A percentile compares a stretch with the other conserved stretches of the same genome.
phyloP scores from a whole-genome alignment of 2,888 invertebrate genomes.

The Ceriagrion tenellum region DNA sequence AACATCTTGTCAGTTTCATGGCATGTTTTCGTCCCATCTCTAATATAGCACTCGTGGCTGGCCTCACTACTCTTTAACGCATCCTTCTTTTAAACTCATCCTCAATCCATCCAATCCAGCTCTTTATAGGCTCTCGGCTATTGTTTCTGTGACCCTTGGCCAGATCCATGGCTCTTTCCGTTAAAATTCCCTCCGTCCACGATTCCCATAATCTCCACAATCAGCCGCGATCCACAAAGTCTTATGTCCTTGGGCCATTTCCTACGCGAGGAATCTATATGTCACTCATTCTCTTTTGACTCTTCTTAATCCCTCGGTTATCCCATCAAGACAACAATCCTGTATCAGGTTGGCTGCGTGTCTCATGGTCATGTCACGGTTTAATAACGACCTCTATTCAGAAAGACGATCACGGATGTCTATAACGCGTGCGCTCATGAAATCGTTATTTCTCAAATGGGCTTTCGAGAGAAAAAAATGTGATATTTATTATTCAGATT shows the following conservation, averaged over 20 bases:
- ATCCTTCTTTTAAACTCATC: background rate
- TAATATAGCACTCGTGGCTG: background rate
- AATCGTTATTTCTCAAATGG: no score
- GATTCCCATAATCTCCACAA: background rate
- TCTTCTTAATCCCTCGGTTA: background rate
- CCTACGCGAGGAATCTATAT: background rate
- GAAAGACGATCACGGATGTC: no score
- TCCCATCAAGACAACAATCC: no score
- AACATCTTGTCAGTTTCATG: background rate
- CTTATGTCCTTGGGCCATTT: background rate
- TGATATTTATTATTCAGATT: no score
- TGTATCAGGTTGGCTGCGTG: no score
- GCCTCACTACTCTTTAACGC: background rate
- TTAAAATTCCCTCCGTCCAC: background rate
- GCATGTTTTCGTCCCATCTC: background rate
- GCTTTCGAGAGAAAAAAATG: no score
- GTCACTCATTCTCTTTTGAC: background rate
- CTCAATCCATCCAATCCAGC: background rate
- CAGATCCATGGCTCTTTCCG: background rate
- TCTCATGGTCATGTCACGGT: no score
- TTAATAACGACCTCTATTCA: no score
- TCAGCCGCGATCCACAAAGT: background rate
- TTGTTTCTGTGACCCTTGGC: background rate
- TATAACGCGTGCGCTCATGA: no score
- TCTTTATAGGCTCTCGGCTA: background rate